Evolutionary conservation across 2,113 vertebrate species (phyloP).

Genomic region (Pedetes capensis): DNA sequence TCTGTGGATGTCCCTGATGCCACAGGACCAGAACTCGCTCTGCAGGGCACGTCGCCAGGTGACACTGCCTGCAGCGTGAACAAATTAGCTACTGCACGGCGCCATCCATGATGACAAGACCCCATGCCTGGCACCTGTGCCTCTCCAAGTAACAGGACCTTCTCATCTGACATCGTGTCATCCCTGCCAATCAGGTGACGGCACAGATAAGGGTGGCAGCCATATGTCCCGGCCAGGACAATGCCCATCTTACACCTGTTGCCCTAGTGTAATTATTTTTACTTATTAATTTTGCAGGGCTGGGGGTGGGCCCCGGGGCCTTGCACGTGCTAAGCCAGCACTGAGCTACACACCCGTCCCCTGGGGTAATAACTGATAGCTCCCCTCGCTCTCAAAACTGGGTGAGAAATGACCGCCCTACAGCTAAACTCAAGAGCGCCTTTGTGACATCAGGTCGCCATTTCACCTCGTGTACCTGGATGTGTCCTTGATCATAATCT

Average conservation of each 20-base stretch:
- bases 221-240: not conserved
- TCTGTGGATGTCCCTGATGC: accelerated
- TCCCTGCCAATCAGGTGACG: not conserved
- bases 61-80: not conserved
- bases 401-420: not conserved
- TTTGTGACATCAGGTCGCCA: accelerated
- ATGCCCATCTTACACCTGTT: not conserved
- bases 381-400: accelerated
- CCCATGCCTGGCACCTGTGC: accelerated
- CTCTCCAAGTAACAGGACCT: not conserved
- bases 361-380: no score
- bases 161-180: accelerated
- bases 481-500: accelerated
- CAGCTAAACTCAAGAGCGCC: not conserved
- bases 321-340: not conserved
- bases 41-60: not conserved
- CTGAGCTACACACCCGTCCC: no score
- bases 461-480: accelerated
- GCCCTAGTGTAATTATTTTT: accelerated
- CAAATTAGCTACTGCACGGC: not conserved
- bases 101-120: not conserved
- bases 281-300: not conserved
- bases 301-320: not conserved
- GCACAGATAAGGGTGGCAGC: not conserved
- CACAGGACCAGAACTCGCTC: accelerated